Base-by-base conservation (phyloP, 2,113 vertebrate species). In the Oostethus manadensis region DNA sequence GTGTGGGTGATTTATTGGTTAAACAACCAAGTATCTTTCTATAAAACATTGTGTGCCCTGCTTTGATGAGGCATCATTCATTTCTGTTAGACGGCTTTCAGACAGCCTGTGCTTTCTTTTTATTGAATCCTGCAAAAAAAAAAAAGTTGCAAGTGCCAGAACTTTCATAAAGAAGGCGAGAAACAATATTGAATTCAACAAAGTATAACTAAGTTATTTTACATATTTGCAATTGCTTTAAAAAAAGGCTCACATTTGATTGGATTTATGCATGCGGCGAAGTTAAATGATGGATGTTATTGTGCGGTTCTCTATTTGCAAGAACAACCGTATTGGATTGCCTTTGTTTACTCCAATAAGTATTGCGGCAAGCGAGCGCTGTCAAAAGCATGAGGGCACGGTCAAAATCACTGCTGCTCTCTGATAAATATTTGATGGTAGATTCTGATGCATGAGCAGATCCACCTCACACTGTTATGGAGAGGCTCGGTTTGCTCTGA, bases 351-450 rank as follows among this genome's bases (percentile, higher is more conserved):
- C 79, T 77, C 74, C 79, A 74, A 83, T 80, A 77, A 73, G 67
- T 78, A 79, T 77, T 82, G 85, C 74, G 68, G 79, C 73, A 70
- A 78, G 76, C 64, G 69, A 73, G 66, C 62, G 70, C 84, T 88
- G 87, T 89, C 85, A 87, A 75, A 86, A 73, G 77, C 82, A 84
- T 82, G 79, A 85, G 73, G 79, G 73, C 76, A 80, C 77, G 74
- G 81, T 84, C 75, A 82, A 81, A 88, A 84, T 88, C 84, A 81
- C 74, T 80, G 76, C 85, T 84, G 81, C 77, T 84, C 69, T 16
- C 15, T 71, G 67, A 79, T 89, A 86, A 87, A 89, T 90, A 89
- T 86, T 89, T 87, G 81, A 89, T 89, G 86, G 78, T 73, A 66
- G 82, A 85, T 81, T 87, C 79, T 76, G 77, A 86, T 83, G 82